phyloP scores from a whole-genome alignment of 1,140 invertebrate species.

The Hyles vespertilio region DNA sequence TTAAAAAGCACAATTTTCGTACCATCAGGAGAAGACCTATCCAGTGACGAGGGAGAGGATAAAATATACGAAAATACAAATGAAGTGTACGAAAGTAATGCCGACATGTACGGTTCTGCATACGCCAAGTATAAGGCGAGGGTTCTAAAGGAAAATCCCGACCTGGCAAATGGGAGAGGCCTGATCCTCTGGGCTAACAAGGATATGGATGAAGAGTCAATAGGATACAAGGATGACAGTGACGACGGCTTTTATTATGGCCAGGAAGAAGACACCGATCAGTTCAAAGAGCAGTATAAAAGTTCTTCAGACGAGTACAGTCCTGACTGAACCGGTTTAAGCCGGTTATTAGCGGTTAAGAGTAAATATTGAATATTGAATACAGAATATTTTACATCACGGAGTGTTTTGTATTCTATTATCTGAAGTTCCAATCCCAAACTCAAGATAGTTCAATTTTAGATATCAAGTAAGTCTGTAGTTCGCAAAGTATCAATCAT shows the following conservation, averaged over 20 bases:
- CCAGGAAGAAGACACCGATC: slow-evolving; percentile 58
- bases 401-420: neutral
- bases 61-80: slow-evolving; percentile 57
- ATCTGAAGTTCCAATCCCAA: no score
- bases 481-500: no score
- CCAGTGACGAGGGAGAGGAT: slow-evolving; percentile 70
- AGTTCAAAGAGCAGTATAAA: slow-evolving; percentile 54
- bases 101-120: slow-evolving; percentile 55
- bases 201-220: slow-evolving; percentile 39
- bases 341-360: no score
- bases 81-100: slow-evolving; percentile 52
- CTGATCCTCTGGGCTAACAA: slow-evolving; percentile 40
- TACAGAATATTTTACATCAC: slow-evolving; percentile 5
- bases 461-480: no score
- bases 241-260: slow-evolving; percentile 69
- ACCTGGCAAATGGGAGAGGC: slow-evolving; percentile 28
- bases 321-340: slow-evolving; percentile 35
- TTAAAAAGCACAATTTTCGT: neutral
- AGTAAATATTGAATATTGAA: neutral
- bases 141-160: slow-evolving; percentile 40
- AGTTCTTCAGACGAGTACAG: slow-evolving; percentile 42
- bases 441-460: no score
- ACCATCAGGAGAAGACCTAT: slow-evolving; percentile 62
- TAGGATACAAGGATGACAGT: slow-evolving; percentile 63
- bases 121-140: slow-evolving; percentile 70